These are phyloP conservation scores for Galaxea fascicularis DNA, from an alignment of 92 coral and sea anemone genomes.

Conservation along the genomic window DNA sequence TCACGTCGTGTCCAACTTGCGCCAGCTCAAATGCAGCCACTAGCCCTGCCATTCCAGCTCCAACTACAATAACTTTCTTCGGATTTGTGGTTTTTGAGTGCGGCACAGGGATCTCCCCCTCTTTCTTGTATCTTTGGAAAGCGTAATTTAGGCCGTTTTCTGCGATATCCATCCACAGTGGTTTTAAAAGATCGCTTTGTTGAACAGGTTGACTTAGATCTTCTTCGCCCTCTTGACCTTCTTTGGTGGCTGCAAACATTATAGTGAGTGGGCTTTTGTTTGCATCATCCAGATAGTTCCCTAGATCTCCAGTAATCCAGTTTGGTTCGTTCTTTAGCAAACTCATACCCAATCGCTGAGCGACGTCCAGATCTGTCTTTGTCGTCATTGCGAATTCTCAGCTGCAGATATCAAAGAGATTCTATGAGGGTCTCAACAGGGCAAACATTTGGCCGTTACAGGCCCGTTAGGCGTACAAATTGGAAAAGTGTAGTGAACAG, in stretches of 20 bases:
- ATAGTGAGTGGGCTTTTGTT: conserved; percentile 30
- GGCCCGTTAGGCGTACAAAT: conserved; percentile 31
- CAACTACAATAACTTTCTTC: no score
- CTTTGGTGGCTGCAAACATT: neutral
- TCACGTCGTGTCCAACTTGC: conserved; percentile 63
- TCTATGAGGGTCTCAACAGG: conserved; percentile 30
- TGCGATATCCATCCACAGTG: conserved; percentile 36
- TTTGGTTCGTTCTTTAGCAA: conserved; percentile 48
- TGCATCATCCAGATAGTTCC: conserved; percentile 36
- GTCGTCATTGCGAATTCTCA: conserved; percentile 37
- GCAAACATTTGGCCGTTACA: no score
- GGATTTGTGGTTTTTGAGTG: conserved; percentile 25
- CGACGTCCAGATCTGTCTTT: conserved; percentile 3
- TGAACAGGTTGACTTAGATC: conserved; percentile 14
- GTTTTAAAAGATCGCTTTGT: conserved; percentile 58
- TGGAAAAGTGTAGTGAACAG: neutral
- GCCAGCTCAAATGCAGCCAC: conserved; percentile 60
- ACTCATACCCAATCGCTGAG: conserved; percentile 33
- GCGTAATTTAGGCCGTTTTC: conserved; percentile 41
- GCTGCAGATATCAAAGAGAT: conserved; percentile 42
- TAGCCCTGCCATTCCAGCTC: conserved; percentile 73
- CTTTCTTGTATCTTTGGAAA: conserved; percentile 21
- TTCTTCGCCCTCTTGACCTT: conserved; percentile 10
- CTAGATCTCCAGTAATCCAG: conserved; percentile 54
- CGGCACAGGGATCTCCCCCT: conserved; percentile 14